phyloP scores from a whole-genome alignment of 2,113 vertebrate species.

The Cinclus cinclus region DNA sequence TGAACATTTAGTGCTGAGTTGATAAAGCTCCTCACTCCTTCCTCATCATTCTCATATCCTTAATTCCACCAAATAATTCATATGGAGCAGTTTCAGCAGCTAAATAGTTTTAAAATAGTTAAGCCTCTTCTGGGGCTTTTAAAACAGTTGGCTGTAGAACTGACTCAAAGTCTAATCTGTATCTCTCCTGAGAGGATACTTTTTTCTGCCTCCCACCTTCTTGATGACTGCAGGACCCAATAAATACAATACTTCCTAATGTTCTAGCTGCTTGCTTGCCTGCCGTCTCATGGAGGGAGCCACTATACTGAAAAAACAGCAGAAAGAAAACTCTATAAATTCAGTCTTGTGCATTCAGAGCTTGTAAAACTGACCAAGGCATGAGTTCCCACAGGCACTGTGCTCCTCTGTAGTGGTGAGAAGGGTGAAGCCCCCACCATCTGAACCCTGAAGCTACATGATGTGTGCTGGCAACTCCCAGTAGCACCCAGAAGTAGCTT shows the following conservation, averaged over 20 bases:
- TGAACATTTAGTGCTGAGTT: not conserved
- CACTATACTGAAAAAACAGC: slow-evolving; percentile 12
- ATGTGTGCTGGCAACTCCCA: not conserved
- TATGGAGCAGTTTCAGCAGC: not conserved
- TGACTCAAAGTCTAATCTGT: slow-evolving; percentile 18
- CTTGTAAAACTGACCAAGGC: not conserved
- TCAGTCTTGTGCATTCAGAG: not conserved
- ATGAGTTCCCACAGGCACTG: not conserved
- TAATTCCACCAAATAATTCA: slow-evolving; percentile 29
- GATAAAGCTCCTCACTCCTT: slow-evolving; percentile 13
- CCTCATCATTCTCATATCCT: not conserved
- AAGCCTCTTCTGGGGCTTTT: slow-evolving; percentile 1
- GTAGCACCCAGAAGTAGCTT: not conserved
- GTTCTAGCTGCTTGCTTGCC: not conserved
- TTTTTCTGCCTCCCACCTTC: not conserved
- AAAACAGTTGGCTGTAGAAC: slow-evolving; percentile 10
- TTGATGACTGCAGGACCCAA: not conserved
- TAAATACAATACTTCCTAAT: slow-evolving; percentile 23
- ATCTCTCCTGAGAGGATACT: not conserved
- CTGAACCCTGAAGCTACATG: not conserved
- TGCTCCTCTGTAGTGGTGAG: not conserved
- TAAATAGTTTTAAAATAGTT: slow-evolving; percentile 5
- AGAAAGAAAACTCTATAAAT: slow-evolving; percentile 22
- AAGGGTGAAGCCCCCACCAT: not conserved
- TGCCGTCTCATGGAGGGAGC: not conserved